Evolutionary conservation across 2,113 vertebrate genomes (phyloP), one percentile per base, ranked within the genome.

Genomic region (Eretmochelys imbricata): DNA sequence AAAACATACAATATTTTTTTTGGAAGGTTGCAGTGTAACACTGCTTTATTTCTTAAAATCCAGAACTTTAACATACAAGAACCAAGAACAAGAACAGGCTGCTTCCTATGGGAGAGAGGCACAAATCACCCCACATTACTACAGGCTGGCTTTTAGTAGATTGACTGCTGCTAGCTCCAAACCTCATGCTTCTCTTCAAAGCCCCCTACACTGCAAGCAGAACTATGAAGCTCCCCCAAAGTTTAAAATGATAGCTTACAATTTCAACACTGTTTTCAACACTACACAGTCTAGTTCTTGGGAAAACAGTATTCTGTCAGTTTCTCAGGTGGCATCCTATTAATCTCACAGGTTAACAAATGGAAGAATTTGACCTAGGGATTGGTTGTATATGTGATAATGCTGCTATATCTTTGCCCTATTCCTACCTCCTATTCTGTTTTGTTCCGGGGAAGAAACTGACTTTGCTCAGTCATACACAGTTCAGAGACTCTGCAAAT

Each of bases 331-430:
- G 82, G 29, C 16, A 55, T 16, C 20, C n/a, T 19, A 0, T 0
- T 16, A 35, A 55, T 27, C 31, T 12, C 49, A 13, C 5, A 16
- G 3, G 6, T 8, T 22, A 83, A 20, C 7, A 62, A 49, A 35
- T 19, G n/a, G 8, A 89, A 62, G 1, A 3, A 29, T 22, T 8
- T 42, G 62, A 53, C 0, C 5, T 3, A 25, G 76, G 13, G 31
- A 31, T 13, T 20, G 59, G 3, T 16, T 42, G 20, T 42, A 14
- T 1, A 1, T 6, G 17, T 25, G 19, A 53, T 86, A 69, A 19
- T 3, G 5, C 0, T 51, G 46, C 14, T 22, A 22, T 35, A 83
- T 10, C 8, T 46, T 80, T 84, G 10, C 53, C 31, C 35, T n/a
- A 20, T 29, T 57, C 46, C n/a, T 81, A 22, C 3, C 53, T 89